Evolutionary conservation across 2,888 invertebrate species (phyloP).

Genomic region (Bugulina stolonifera): DNA sequence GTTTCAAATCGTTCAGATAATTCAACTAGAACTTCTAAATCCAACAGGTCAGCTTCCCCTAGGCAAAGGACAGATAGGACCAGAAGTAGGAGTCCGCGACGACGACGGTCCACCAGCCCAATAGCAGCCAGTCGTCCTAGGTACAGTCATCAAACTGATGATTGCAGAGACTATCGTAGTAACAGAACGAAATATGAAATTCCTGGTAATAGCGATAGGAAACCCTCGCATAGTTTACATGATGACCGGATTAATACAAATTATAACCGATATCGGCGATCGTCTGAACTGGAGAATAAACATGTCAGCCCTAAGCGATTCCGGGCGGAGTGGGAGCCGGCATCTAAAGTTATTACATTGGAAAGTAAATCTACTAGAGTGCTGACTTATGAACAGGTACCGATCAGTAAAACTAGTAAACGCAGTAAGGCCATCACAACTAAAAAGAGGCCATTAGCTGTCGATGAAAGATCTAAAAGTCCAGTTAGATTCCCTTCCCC

Average conservation of each 20-base stretch:
- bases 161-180: too few relatives aligned
- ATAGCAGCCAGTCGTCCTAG: too few relatives aligned
- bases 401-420: neutral
- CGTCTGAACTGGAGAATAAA: neutral
- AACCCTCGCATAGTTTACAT: neutral
- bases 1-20: too few relatives aligned
- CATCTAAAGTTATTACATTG: neutral
- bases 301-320: neutral
- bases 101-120: too few relatives aligned
- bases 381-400: neutral
- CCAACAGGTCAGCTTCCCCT: too few relatives aligned
- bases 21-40: too few relatives aligned
- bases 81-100: too few relatives aligned
- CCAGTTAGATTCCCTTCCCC: constrained; percentile 15
- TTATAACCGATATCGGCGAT: neutral
- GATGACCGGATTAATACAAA: neutral
- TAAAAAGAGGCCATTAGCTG: neutral
- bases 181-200: too few relatives aligned
- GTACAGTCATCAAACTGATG: too few relatives aligned
- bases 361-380: neutral
- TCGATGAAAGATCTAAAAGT: neutral
- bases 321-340: neutral
- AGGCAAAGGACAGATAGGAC: too few relatives aligned
- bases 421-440: neutral
- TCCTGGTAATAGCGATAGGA: too few relatives aligned